phyloP scores from a whole-genome alignment of 2,888 invertebrate genomes.

The Eledona agricola region DNA sequence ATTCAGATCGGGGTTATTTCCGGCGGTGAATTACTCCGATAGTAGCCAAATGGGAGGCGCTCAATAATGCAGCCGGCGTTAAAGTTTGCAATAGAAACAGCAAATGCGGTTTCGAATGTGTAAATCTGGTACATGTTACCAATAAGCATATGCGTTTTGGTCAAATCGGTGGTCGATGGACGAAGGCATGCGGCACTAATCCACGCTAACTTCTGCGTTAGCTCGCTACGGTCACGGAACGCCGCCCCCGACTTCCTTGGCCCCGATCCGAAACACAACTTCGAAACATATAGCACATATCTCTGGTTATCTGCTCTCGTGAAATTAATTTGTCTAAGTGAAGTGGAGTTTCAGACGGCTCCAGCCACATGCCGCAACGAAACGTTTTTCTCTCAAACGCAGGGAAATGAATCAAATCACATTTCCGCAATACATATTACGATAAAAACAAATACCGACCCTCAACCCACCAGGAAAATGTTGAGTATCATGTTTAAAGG shows the following conservation, averaged over 20 bases:
- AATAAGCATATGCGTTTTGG: slow-evolving; percentile 33
- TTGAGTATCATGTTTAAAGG: no score
- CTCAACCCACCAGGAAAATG: no score
- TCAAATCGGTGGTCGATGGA: slow-evolving; percentile 23
- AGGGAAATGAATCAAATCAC: no score
- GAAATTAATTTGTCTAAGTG: slow-evolving; percentile 39
- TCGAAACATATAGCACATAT: slow-evolving; percentile 33
- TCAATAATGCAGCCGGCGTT: slow-evolving; percentile 20
- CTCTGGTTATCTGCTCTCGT: slow-evolving; percentile 28
- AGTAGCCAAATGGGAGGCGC: slow-evolving; percentile 17
- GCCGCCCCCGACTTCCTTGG: slow-evolving; percentile 22
- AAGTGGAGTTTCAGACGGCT: slow-evolving; percentile 28
- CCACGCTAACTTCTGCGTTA: slow-evolving; percentile 35
- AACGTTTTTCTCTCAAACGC: no score
- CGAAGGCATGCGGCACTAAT: slow-evolving; percentile 38
- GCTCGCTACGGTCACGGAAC: slow-evolving; percentile 31
- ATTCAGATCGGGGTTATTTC: slow-evolving; percentile 10
- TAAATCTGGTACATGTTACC: slow-evolving; percentile 5
- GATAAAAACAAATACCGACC: no score
- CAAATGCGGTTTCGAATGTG: no score
- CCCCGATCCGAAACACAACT: slow-evolving; percentile 24
- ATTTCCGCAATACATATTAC: no score
- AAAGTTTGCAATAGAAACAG: no score
- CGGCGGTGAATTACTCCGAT: slow-evolving; percentile 21
- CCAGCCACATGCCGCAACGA: no score